Base-by-base conservation (phyloP, 64 coral and sea anemone genomes). In the Dendrophyllia cribrosa region DNA sequence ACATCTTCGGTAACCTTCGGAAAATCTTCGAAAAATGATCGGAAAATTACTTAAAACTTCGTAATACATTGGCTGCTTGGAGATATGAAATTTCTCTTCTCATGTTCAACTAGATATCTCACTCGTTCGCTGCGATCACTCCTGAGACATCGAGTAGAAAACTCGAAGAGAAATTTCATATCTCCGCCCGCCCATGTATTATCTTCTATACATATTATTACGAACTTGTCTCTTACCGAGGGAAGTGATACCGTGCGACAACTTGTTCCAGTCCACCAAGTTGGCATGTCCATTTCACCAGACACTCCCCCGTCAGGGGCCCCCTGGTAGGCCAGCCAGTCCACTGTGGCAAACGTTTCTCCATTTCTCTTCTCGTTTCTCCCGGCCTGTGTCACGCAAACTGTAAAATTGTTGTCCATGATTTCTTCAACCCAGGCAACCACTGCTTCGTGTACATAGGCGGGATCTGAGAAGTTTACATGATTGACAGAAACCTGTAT, bases 401-500 rank as follows among this genome's bases (percentile, higher is more conserved):
- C 89, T 22, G 89, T 92, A 63, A 96, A 96, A 78, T 61, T 85
- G 56, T 96, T 48, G 24, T 84, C 68, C 52, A 62, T 73, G 10
- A 92, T 62, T 53, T 88, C 72, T 72, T 92, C 84, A 55, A 96
- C 89, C 94, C 94, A 96, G 23, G 89, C 62, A 11, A 87, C 94
- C 8, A 79, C 55, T 9, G 94, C 94, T 34, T 92, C 89, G 66
- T 96, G 89, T 0, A 92, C 89, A 14, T 74, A 87, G n/a, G 34
- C 22, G 14, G 72, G 88, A 26, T 90, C 88, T 11, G 88, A 87
- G 16, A 72, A 85, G 46, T 89, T 94, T 20, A 69, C 72, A 50
- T 91, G 93, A 76, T 89, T 95, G 51, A 95, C 93, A 22, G 87
- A 86, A 43, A 91, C 51, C 51, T 95, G 88, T 26, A 95, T 75